phyloP scores from a whole-genome alignment of 37 sponge, comb jelly and placozoan genomes.

The Cliona cf. orientalis region DNA sequence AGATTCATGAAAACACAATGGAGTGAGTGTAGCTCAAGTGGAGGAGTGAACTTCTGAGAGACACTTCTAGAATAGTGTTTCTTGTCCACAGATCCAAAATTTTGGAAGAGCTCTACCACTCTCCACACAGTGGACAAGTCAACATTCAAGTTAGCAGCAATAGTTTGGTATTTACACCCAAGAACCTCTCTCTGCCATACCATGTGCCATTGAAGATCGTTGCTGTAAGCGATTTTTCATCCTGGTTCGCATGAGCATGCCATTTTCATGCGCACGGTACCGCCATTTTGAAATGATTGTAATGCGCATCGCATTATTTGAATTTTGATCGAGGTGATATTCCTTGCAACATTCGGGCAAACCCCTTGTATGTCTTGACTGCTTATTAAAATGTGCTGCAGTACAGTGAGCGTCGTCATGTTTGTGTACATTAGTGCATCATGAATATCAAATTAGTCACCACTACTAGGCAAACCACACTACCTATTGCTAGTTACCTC shows the following conservation, averaged over 20 bases:
- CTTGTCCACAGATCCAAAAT: conserved; percentile 28
- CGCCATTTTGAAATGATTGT: not conserved
- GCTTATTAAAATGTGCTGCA: too few relatives aligned
- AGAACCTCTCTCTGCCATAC: conserved; percentile 42
- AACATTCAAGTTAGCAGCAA: conserved; percentile 28
- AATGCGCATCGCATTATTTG: not conserved
- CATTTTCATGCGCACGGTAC: not conserved
- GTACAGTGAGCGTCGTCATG: too few relatives aligned
- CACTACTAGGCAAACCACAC: too few relatives aligned
- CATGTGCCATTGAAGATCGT: conserved; percentile 47
- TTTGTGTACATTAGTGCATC: too few relatives aligned
- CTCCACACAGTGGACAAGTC: conserved; percentile 43
- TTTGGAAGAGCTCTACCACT: conserved; percentile 11
- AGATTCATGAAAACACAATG: conserved; percentile 2
- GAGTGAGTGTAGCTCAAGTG: conserved; percentile 1
- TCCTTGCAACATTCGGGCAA: conserved; percentile 1
- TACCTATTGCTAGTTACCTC: too few relatives aligned
- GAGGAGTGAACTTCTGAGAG: conserved; percentile 11
- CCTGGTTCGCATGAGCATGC: conserved; percentile 18
- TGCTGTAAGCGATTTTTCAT: conserved; percentile 32
- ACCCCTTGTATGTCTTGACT: too few relatives aligned
- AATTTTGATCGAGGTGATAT: not conserved
- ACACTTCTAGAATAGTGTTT: conserved; percentile 14
- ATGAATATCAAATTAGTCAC: too few relatives aligned
- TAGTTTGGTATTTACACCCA: not conserved